phyloP scores from a whole-genome alignment of 2,888 invertebrate genomes.

The Drosophila kanekoi region DNA sequence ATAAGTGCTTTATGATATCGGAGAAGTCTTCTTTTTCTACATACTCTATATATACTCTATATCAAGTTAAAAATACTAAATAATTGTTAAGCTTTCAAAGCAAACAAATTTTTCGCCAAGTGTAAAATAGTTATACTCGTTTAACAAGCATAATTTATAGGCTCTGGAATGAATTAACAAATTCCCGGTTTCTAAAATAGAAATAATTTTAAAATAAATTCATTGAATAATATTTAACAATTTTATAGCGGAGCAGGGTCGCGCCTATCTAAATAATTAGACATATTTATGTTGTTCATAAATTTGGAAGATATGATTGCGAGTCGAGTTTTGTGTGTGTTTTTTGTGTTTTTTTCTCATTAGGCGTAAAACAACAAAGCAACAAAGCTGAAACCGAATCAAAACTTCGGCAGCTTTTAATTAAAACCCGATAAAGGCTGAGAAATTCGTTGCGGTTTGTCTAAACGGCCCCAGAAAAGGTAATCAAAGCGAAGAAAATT shows the following conservation, averaged over 20 bases:
- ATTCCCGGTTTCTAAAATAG: not conserved
- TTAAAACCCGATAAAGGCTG: conserved; percentile 66
- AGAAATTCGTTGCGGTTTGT: conserved; percentile 70
- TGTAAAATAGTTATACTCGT: too few relatives aligned
- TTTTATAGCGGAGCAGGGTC: not conserved
- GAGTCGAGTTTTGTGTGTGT: conserved; percentile 21
- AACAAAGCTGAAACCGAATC: conserved; percentile 31
- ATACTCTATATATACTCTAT: too few relatives aligned
- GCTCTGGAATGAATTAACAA: not conserved
- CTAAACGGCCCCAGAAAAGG: conserved; percentile 43
- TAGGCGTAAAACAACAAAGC: conserved; percentile 19
- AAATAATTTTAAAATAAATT: not conserved
- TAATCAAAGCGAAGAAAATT: conserved; percentile 43
- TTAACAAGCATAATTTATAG: not conserved
- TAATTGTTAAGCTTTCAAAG: too few relatives aligned
- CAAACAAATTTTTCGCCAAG: too few relatives aligned
- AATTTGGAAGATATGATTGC: conserved; percentile 68
- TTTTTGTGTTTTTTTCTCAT: conserved; percentile 19
- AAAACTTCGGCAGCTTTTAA: conserved; percentile 69
- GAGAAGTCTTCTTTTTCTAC: too few relatives aligned
- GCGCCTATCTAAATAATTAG: conserved; percentile 72
- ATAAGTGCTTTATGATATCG: too few relatives aligned
- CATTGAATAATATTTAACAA: conserved; percentile 22
- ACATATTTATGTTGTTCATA: conserved; percentile 78
- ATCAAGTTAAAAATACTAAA: too few relatives aligned